Evolutionary conservation across 2,113 vertebrate genomes (phyloP), one percentile per base, ranked within the genome.

Genomic region (Podarcis cretensis): DNA sequence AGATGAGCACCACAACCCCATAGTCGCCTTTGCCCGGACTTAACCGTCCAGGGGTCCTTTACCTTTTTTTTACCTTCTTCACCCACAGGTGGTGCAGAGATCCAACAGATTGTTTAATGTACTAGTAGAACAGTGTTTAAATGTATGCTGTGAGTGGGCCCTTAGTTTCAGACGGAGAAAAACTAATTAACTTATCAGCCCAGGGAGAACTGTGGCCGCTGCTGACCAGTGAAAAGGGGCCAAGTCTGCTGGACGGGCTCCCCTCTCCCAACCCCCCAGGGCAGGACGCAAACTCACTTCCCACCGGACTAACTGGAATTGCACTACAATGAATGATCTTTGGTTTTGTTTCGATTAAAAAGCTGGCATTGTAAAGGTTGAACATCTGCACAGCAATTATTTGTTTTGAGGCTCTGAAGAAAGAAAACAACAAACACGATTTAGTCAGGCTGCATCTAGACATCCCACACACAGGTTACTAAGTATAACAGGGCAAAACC

Each of bases 391-490:
- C 73, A 90, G 79, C 85, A 90, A 91, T 86, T 16, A 90, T 92
- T 86, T 93, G 74, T 85, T 92, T 92, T 90, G 40, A 43, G 89
- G 25, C 63, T 90, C 86, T 89, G 68, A 90, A 90, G 63, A 89
- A 85, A 90, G 86, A 77, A 95, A 66, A 85, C 71, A 93, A 92
- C 81, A 95, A 92, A 94, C 88, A 85, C 16, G 57, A 82, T 92
- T 90, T 92, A 83, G 87, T 89, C 80, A 0, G 2, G 88, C 83
- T 74, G 85, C 80, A 82, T 84, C 88, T 80, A 92, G 78, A 92
- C 74, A 81, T 89, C 76, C 79, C n/a, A 87, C 43, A 81, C 75
- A 20, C 89, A 87, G 94, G 65, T 92, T 90, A 94, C 81, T 89
- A 93, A 92, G 78, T 89, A 87, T 85, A 90, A 59, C 20, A 81